Evolutionary conservation across 2,888 invertebrate species (phyloP), one percentile per base, ranked within the genome.

Genomic region (Synanthedon myopaeformis): DNA sequence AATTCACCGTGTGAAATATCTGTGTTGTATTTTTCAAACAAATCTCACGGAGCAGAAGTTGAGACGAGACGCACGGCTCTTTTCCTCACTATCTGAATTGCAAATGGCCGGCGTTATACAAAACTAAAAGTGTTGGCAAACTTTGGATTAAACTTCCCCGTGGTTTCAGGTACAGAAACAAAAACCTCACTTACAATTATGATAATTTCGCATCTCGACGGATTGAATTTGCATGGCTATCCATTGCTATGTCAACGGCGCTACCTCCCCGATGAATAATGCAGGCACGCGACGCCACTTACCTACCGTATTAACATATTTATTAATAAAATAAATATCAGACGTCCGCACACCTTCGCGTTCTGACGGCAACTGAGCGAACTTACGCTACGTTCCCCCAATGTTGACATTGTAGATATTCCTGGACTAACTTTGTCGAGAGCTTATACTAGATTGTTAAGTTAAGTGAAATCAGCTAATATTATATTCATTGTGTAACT

Each of bases 121-220:
- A 77, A 86, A 87, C 87, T 87, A 85, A 85, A 87, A 87, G 85
- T 87, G 85, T 81, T 79, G 71, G 75, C 84, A 84, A 86, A 87
- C 86, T 87, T 86, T 72, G 79, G 77, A 85, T 86, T 84, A 85
- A 86, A 85, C 81, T 83, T 81, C 76, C 59, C 70, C 70, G 67
- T 66, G 67, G 35, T 35, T 35, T 35, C 83, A 85, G 85, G 85
- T 86, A 82, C 75, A 79, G 82, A 83, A 85, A 87, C 86, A 86
- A 87, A 87, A 87, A 85, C 85, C 83, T 79, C 79, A 79, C 75
- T 77, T 76, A 77, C 85, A 85, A 86, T 87, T 87, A 87, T 87
- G 86, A 84, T 87, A 87, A 87, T 87, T 72, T 71, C 81, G 84
- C 83, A 82, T 82, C 83, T 78, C 80, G 69, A 71, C 73, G 83